Percentiles rank a stretch among this genome's conserved stretches.
phyloP scores from a whole-genome alignment of 2,797 vertebrate species.

The Mus spretus region DNA sequence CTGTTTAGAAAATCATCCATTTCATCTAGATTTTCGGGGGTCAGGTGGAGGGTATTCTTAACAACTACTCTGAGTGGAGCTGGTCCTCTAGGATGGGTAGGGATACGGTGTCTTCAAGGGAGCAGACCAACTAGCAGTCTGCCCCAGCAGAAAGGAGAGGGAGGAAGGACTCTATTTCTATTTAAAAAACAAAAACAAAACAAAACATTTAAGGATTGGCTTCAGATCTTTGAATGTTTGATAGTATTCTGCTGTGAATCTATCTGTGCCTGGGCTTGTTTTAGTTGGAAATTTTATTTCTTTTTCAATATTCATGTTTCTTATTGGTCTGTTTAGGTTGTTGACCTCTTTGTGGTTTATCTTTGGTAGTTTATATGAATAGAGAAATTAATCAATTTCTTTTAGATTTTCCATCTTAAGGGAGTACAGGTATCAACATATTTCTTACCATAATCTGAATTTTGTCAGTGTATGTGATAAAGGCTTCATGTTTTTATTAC shows the following conservation, averaged over 20 bases:
- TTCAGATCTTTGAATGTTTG: background rate
- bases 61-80: no score
- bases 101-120: no score
- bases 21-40: no score
- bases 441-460: background rate
- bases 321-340: background rate
- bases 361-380: background rate
- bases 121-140: no score
- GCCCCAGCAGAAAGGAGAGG: no score
- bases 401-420: background rate
- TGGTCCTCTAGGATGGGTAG: no score
- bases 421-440: background rate
- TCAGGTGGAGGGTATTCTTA: no score
- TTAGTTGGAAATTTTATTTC: background rate
- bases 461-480: background rate
- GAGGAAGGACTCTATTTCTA: background rate
- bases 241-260: background rate
- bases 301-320: background rate
- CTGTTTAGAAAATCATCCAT: no score
- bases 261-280: background rate
- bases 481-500: background rate
- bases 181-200: background rate
- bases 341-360: background rate
- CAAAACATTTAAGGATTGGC: background rate
- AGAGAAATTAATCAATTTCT: background rate